Base-by-base conservation (phyloP, 2,113 vertebrate species). In the Anoura caudifer region DNA sequence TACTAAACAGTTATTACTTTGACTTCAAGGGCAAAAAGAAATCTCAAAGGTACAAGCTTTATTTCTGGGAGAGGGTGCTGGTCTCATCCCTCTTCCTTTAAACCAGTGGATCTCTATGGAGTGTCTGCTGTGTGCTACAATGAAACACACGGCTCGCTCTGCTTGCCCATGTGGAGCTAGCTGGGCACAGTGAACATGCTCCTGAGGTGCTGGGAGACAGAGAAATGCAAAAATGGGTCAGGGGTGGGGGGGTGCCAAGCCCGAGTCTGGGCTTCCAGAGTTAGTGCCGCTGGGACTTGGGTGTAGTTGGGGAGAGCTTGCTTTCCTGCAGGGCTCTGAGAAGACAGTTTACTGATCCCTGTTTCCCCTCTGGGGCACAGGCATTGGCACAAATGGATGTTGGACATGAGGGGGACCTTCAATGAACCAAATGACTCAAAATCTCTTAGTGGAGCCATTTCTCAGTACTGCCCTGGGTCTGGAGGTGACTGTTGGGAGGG, bases 1-100 rank as follows among this genome's bases (percentile, higher is more conserved):
- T 95, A 94, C 92, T 97, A 97, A 97, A 98, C 52, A 20, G 72
- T 97, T 97, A 97, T 96, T 95, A 98, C 97, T 81, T 28, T 96
- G 94, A 95, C 95, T 98, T 98, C 85, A 3, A 98, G 97, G 98
- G 96, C 59, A 97, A 19, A 0, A 95, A 79, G 75, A 31, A 98
- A 95, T 91, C 90, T 94, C 97, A 96, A 96, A 96, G 96, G 96
- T 96, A 96, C 50, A 96, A 83, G 81, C 65, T 92, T 90, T 69
- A 65, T 76, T 89, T 77, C 41, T 80, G 72, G 91, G 43, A 73
- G 47, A 52, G 93, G 56, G 81, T 14, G 15, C 63, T 1, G 2
- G 41, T 14, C 77, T 90, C 67, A 43, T 80, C 43, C 26, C 67
- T 80, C 70, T 75, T 75, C 63, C 95, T 79, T 91, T 90, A 56